phyloP scores from a whole-genome alignment of 1,140 invertebrate species.

The Coenobita brevimanus region DNA sequence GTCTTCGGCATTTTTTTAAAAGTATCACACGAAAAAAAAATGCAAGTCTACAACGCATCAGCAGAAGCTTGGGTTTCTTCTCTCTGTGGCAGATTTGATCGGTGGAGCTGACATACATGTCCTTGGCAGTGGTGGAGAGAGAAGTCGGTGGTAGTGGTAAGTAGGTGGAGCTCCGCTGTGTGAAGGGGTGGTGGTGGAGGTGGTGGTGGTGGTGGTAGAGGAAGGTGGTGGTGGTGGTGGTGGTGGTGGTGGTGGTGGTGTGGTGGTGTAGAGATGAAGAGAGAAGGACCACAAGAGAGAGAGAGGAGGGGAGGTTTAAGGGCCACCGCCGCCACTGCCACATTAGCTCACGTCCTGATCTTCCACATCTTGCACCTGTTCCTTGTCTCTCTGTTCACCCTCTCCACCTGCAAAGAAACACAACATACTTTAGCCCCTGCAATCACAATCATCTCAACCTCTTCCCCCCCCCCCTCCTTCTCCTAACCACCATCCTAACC shows the following conservation, averaged over 20 bases:
- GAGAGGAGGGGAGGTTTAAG: conserved; percentile 15
- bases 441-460: not conserved
- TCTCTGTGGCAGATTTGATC: not conserved
- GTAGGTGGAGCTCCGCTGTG: conserved; percentile 47
- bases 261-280: conserved; percentile 18
- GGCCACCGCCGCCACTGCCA: conserved; percentile 53
- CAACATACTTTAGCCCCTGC: not conserved
- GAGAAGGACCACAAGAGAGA: conserved; percentile 14
- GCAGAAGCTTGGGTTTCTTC: too few species aligned
- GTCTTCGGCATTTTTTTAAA: too few species aligned
- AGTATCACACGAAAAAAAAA: too few species aligned
- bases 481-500: too few species aligned
- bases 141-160: not conserved
- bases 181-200: conserved; percentile 51
- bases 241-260: conserved; percentile 7
- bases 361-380: conserved; percentile 59
- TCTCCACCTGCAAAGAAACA: conserved; percentile 35
- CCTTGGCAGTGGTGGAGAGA: conserved; percentile 49
- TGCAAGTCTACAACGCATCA: too few species aligned
- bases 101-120: conserved; percentile 11
- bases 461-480: not conserved
- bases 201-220: conserved; percentile 10
- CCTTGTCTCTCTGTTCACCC: conserved; percentile 56
- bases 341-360: conserved; percentile 64
- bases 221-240: not conserved